Evolutionary conservation across 2,888 invertebrate genomes (phyloP).

Genomic region (Protula sp.): DNA sequence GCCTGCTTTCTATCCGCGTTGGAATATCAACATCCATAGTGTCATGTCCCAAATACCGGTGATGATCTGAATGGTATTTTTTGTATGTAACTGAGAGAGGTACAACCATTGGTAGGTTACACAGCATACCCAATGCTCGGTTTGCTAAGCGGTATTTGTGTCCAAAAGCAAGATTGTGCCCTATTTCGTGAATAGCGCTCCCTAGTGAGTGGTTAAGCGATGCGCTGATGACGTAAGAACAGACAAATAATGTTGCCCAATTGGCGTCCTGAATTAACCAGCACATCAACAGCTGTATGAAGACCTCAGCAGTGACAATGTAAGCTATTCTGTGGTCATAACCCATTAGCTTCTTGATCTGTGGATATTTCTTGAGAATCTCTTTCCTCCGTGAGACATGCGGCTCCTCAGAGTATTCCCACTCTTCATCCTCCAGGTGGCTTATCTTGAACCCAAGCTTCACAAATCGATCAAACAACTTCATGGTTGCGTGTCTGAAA

Average conservation of each 20-base stretch:
- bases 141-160: conserved; percentile 42
- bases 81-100: conserved; percentile 53
- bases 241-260: conserved; percentile 36
- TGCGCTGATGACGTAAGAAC: conserved; percentile 39
- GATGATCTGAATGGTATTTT: conserved; percentile 53
- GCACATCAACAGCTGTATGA: conserved; percentile 36
- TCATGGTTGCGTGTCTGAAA: neutral
- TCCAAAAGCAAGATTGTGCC: conserved; percentile 53
- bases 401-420: conserved; percentile 94
- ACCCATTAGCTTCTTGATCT: conserved; percentile 53
- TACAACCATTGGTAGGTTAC: conserved; percentile 48
- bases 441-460: conserved; percentile 15
- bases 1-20: conserved; percentile 42
- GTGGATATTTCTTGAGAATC: conserved; percentile 63
- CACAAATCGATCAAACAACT: conserved; percentile 11
- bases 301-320: conserved; percentile 35
- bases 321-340: conserved; percentile 43
- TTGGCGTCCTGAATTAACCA: conserved; percentile 34
- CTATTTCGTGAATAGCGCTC: conserved; percentile 52
- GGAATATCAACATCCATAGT: conserved; percentile 52
- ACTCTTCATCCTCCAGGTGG: conserved; percentile 58
- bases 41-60: conserved; percentile 50
- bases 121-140: conserved; percentile 43
- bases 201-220: conserved; percentile 50
- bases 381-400: conserved; percentile 87